These are phyloP conservation scores for Labeo rohita DNA, from an alignment of 2,113 vertebrate genomes.

Conservation along the genomic window DNA sequence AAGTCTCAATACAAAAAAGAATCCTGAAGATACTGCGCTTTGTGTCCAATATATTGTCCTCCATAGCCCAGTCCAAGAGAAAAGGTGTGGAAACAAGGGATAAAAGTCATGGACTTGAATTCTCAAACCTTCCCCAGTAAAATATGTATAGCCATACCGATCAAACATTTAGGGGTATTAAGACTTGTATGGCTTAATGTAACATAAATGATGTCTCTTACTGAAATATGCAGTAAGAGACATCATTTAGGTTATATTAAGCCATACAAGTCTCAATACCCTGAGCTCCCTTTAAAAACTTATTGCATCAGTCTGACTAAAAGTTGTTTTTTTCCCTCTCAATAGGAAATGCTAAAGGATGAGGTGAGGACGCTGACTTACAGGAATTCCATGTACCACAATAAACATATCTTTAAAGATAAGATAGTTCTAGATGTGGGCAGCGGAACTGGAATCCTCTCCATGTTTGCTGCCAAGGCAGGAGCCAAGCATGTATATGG, in stretches of 20 bases:
- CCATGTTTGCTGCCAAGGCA: conserved; percentile 97
- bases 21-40: conserved; percentile 50
- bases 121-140: neutral
- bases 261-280: no score
- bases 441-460: conserved; percentile 94
- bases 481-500: conserved; percentile 96
- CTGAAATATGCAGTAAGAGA: no score
- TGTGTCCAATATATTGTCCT: conserved; percentile 64
- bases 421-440: conserved; percentile 95
- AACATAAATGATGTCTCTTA: no score
- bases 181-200: neutral
- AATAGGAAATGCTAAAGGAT: conserved; percentile 98
- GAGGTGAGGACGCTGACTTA: conserved; percentile 96
- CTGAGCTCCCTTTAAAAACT: no score
- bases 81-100: neutral
- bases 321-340: neutral
- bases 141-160: neutral
- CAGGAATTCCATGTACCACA: conserved; percentile 98
- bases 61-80: conserved; percentile 22
- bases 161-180: no score
- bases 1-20: conserved; percentile 66
- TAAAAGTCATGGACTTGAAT: neutral
- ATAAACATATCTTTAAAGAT: conserved; percentile 97
- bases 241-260: no score
- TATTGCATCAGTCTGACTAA: no score